Conservation (phyloP, 2,797 vertebrate genomes). For the Limnodromus scolopaceus region DNA sequence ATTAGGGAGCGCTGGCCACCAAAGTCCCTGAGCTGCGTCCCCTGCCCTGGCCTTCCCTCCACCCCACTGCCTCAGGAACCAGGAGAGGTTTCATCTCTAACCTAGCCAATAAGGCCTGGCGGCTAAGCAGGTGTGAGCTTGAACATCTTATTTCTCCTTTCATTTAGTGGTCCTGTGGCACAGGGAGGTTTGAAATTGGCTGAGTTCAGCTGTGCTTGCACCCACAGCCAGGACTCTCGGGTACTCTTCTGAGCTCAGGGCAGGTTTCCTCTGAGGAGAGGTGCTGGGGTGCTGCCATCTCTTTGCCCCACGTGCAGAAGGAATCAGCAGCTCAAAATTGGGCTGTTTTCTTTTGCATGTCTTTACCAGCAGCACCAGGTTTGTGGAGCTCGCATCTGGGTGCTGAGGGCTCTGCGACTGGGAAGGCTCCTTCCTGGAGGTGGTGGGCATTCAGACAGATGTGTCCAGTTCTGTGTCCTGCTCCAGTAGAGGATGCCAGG, state of each 20-base stretch:
- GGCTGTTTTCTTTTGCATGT: not conserved
- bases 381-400: not conserved
- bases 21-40: not conserved
- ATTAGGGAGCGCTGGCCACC: not conserved
- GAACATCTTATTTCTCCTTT: not conserved
- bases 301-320: not conserved
- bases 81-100: not conserved
- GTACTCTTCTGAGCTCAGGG: not conserved
- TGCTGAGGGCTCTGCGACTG: not conserved
- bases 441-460: not conserved
- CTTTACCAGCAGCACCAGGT: not conserved
- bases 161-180: not conserved
- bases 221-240: not conserved
- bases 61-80: not conserved
- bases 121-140: not conserved
- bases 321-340: not conserved
- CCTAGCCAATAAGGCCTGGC: not conserved
- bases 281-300: not conserved
- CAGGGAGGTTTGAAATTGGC: not conserved
- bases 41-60: not conserved
- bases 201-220: not conserved
- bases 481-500: not conserved
- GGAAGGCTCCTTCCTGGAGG: not conserved
- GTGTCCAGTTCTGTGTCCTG: not conserved
- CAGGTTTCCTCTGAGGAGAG: not conserved